Percentiles rank a stretch among this genome's conserved stretches.
These are phyloP conservation scores for Suricata suricatta DNA, from an alignment of 2,113 vertebrate species.

Conservation along the genomic window DNA sequence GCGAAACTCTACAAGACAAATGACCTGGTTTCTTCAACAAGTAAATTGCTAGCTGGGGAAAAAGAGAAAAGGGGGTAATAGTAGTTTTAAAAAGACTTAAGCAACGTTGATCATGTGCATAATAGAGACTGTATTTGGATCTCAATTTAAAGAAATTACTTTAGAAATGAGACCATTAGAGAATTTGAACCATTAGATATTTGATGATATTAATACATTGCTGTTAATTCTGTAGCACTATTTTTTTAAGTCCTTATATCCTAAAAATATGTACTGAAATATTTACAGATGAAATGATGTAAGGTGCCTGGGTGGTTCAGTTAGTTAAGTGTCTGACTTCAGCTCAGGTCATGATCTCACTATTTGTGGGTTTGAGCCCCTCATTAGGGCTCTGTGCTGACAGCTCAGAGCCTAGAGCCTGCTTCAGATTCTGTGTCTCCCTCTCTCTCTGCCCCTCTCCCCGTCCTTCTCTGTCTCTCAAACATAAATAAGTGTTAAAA, in stretches of 20 bases:
- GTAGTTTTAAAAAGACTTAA: neutral
- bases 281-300: neutral
- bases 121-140: neutral
- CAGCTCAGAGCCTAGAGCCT: too few species aligned
- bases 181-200: neutral
- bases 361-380: too few species aligned
- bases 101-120: neutral
- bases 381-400: too few species aligned
- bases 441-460: too few species aligned
- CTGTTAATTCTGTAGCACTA: neutral
- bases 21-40: neutral
- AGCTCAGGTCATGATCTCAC: too few species aligned
- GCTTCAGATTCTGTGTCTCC: too few species aligned
- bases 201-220: neutral
- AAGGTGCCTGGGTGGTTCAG: too few species aligned
- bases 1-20: neutral
- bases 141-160: neutral
- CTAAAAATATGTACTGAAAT: neutral
- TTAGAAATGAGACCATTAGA: neutral
- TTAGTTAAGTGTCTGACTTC: too few species aligned
- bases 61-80: neutral
- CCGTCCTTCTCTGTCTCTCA: too few species aligned
- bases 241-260: slow-evolving; percentile 9
- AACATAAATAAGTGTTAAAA: too few species aligned
- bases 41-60: neutral